These are phyloP conservation scores for Oxycera nigricornis DNA, from an alignment of 2,888 invertebrate genomes.

Conservation along the genomic window DNA sequence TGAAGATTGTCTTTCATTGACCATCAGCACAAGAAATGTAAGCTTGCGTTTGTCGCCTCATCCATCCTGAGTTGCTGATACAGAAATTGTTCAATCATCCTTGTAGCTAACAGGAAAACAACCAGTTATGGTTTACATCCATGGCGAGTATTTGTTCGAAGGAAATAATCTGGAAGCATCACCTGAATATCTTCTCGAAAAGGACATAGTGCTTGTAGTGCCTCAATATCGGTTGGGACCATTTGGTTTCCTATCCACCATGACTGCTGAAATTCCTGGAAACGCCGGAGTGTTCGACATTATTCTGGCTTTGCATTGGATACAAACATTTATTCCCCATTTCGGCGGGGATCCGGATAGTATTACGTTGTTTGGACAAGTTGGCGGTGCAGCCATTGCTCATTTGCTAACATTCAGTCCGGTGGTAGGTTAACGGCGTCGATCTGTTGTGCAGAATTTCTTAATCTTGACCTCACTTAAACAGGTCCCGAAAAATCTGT, in stretches of 20 bases:
- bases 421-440: slow-evolving; percentile 51
- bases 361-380: slow-evolving; percentile 65
- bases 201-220: slow-evolving; percentile 63
- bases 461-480: no score
- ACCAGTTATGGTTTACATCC: slow-evolving; percentile 62
- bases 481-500: slow-evolving; percentile 59
- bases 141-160: slow-evolving; percentile 61
- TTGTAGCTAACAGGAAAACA: slow-evolving; percentile 50
- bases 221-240: slow-evolving; percentile 64
- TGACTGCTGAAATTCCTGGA: slow-evolving; percentile 64
- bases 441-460: no score
- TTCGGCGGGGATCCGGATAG: slow-evolving; percentile 64
- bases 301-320: slow-evolving; percentile 63
- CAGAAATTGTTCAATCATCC: background rate
- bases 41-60: no score
- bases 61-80: no score
- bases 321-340: slow-evolving; percentile 61
- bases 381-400: slow-evolving; percentile 64
- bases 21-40: slow-evolving; percentile 56
- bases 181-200: slow-evolving; percentile 61
- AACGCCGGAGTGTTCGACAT: slow-evolving; percentile 66
- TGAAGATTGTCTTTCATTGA: slow-evolving; percentile 59
- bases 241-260: slow-evolving; percentile 65
- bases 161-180: slow-evolving; percentile 60
- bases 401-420: slow-evolving; percentile 62